Evolutionary conservation across 2,113 vertebrate species (phyloP), one percentile per base, ranked within the genome.

Genomic region (Labeo catla): DNA sequence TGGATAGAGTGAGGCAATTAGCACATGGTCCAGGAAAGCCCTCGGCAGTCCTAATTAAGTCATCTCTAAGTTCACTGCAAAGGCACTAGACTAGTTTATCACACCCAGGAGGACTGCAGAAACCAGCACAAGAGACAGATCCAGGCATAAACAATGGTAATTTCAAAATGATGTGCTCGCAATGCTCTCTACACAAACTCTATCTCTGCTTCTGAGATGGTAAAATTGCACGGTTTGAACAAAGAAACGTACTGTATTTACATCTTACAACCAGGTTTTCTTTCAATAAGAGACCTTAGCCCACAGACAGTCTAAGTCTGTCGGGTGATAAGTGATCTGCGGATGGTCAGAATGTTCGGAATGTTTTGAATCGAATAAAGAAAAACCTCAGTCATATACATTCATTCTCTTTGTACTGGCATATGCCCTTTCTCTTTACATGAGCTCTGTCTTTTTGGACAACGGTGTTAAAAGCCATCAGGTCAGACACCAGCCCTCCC

Each of bases 41-140:
- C 70, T 2, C n/a, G 49, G 81, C 15, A 61, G 21, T 70, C 8
- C 59, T 83, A 89, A 89, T 86, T 84, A 87, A 86, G 76, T 65
- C n/a, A 84, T 76, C 11, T 36, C 77, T 72, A 19, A 39, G 68
- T 78, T 86, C 61, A 49, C 83, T 84, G 57, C 47, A 79, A 21
- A 54, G 47, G 70, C 21, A 45, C 21, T 34, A 23, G 65, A 43
- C 54, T 78, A 8, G 54, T 12, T 36, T 63, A 66, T 76, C 66
- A 74, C 39, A 59, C 76, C 82, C 81, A 12, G 61, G 74, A 61
- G 79, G 68, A 81, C 47, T 43, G 13, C 49, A 73, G 28, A 76
- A 52, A 79, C 28, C 28, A 66, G 36, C 16, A n/a, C 45, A 50
- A 81, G 21, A 12, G 79, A 76, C 16, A 68, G 47, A 81, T 21